Evolutionary conservation across 2,888 invertebrate species (phyloP), one percentile per base, ranked within the genome.

Genomic region (Bellardia pandia): DNA sequence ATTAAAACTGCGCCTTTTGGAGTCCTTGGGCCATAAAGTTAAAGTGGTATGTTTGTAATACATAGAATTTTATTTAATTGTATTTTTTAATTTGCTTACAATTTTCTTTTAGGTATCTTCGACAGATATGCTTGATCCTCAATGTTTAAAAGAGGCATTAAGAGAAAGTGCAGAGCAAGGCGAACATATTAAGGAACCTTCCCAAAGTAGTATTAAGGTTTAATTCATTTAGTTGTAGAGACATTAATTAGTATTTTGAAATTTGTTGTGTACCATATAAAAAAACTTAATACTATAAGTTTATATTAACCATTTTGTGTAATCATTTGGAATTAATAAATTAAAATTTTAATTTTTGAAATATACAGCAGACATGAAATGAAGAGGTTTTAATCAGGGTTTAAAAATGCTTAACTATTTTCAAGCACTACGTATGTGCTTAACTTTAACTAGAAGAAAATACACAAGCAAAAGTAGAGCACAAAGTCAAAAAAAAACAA

Each of bases 1-100:
- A 11, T 78, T 93, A 2, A 93, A 93, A 83, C 85, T 90, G 0
- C 90, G 91, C 7, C 89, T 93, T 3, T 81, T 93, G 11, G 90
- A 91, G 64, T 68, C 90, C 0, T 42, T 92, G 62, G 91, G 91
- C 2, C 90, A 91, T 11, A 92, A 91, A 48, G 91, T 93, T 6
- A 89, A 91, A 40, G 66, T 90, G 89, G 93, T 93, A 88, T 90
- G 90, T 60, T 48, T 53, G 37, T 13, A 2, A 9, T 13, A 2
- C 14, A 64, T n/a, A 51, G 1, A 8, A n/a, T 30, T 14, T 53
- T 9, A 48, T 37, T 37, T 56, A 23, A 23, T 56, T 33, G 1
- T 8, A 48, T 37, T 9, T 30, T 2, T 48, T 58, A 30, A 48
- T 66, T 23, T 69, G 16, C 30, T 60, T 62, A 1, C 51, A 23